A percentile compares a stretch with the other conserved stretches of the same genome.
Conservation (phyloP, 2,888 invertebrate genomes). For the Drosophila setosimentum region DNA sequence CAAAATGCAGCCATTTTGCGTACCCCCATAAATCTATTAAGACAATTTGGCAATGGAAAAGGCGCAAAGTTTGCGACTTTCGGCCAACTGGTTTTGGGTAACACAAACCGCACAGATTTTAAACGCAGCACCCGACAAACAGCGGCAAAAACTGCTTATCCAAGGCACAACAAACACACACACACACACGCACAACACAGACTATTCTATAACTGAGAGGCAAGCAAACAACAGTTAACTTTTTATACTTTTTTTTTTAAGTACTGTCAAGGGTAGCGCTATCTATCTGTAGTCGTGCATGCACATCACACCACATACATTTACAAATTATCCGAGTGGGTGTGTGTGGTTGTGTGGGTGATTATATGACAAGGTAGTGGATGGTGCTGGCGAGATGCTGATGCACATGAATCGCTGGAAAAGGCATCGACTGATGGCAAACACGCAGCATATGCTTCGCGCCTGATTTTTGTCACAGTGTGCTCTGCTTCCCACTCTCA, state of each 20-base stretch:
- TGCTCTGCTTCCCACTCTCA: neutral
- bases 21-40: conserved; percentile 80
- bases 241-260: conserved; percentile 70
- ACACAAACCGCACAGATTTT: conserved; percentile 60
- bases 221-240: conserved; percentile 75
- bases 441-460: conserved; percentile 55
- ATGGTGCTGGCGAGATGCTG: conserved; percentile 27
- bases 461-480: conserved; percentile 14
- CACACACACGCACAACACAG: conserved; percentile 6
- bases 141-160: conserved; percentile 53
- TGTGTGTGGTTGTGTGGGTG: conserved; percentile 39
- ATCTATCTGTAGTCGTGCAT: conserved; percentile 63
- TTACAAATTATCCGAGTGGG: conserved; percentile 3
- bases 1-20: conserved; percentile 81
- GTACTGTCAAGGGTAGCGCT: conserved; percentile 81
- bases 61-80: conserved; percentile 54
- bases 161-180: conserved; percentile 40
- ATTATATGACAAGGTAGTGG: conserved; percentile 69
- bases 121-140: conserved; percentile 58
- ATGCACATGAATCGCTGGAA: conserved; percentile 38
- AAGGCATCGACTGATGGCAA: conserved; percentile 48
- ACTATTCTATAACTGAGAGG: conserved; percentile 25
- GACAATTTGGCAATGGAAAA: conserved; percentile 75
- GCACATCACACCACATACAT: conserved; percentile 23
- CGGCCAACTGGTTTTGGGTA: conserved; percentile 36